phyloP scores from a whole-genome alignment of 2,888 invertebrate genomes.

The Trachelus iudaicus region DNA sequence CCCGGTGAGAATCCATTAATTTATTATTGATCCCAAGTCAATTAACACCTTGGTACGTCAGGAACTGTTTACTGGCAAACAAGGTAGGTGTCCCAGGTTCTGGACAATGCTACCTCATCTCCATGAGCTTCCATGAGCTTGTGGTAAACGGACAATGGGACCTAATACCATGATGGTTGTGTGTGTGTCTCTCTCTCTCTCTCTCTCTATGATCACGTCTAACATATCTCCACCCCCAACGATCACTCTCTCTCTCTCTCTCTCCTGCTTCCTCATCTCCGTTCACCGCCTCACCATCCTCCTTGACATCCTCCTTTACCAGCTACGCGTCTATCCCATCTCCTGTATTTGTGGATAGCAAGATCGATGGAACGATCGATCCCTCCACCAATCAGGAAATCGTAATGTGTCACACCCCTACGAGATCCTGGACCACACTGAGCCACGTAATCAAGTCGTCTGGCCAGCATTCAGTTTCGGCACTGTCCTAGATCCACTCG shows the following conservation, averaged over 20 bases:
- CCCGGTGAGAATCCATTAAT: slow-evolving; percentile 28
- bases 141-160: slow-evolving; percentile 45
- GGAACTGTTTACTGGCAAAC: slow-evolving; percentile 43
- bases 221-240: not conserved
- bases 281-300: slow-evolving; percentile 13
- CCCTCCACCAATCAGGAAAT: slow-evolving; percentile 5
- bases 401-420: not conserved
- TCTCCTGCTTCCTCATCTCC: not conserved
- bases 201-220: not conserved
- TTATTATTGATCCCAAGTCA: slow-evolving; percentile 33
- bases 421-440: not conserved
- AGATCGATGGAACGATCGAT: slow-evolving; percentile 10
- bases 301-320: not conserved
- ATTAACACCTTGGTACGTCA: slow-evolving; percentile 43
- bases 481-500: not conserved
- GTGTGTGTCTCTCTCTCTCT: not conserved
- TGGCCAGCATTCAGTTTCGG: not conserved
- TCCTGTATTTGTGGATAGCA: slow-evolving; percentile 15
- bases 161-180: slow-evolving; percentile 35
- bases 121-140: slow-evolving; percentile 35
- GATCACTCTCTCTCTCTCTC: not conserved
- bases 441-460: not conserved
- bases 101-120: slow-evolving; percentile 40
- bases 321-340: slow-evolving; percentile 6
- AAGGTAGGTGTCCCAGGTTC: slow-evolving; percentile 24